Evolutionary conservation across 1,140 invertebrate species (phyloP), one percentile per base, ranked within the genome.

Genomic region (Meloidogyne floridensis): DNA sequence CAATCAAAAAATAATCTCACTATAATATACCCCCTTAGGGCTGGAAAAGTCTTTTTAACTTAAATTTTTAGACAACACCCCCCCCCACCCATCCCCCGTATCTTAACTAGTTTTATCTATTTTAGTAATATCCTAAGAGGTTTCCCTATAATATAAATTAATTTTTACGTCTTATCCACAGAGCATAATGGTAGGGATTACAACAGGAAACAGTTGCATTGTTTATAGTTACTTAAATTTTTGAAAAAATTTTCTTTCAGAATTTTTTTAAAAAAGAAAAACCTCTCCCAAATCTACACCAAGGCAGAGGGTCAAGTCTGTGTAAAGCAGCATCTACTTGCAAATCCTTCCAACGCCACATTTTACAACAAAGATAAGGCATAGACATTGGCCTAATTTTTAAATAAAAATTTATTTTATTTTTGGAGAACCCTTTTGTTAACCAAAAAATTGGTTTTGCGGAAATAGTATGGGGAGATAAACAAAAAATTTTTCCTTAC

Each of bases 171-270:
- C 87, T 81, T n/a, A 90, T 90, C 89, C 89, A 89, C 11, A 89
- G 69, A 15, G 82, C 88, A 80, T 89, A 89, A 80, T 89, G 88
- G 80, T 84, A 89, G 5, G 88, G 88, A 79, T 89, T 89, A 71
- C 88, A 89, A 80, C 88, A 89, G 43, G 87, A 88, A 47, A 89
- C 87, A 20, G 88, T 89, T 4, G 88, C 89, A 81, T 90, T 89
- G 72, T 89, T 89, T n/a, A 89, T 90, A 9, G 88, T 89, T 32
- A 89, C 88, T 73, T 86, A 18, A 71, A n/a, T 18, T 8, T 77
- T 77, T 77, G 32, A 76, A 85, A 18, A 47, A 65, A 70, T 4
- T n/a, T 32, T 32, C 1, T 32, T 32, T 32, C 32, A 32, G 15
- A 54, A 51, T 15, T 10, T 32, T 65, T 56, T 77, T 77, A 15